These are phyloP conservation scores for Calameuta idolon DNA, from an alignment of 2,888 invertebrate species.

Conservation along the genomic window DNA sequence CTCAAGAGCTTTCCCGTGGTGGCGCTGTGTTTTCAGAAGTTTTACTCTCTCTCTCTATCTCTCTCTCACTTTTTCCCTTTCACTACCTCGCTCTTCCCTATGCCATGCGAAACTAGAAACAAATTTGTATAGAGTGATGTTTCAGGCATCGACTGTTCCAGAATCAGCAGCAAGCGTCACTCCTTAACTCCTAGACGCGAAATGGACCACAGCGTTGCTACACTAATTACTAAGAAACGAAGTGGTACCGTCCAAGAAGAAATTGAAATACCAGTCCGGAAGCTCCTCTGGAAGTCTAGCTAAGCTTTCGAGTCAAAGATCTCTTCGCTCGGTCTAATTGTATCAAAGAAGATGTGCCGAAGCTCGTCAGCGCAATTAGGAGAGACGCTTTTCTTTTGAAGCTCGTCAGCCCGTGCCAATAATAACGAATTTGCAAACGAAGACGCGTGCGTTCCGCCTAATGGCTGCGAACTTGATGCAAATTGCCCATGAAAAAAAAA, in stretches of 20 bases:
- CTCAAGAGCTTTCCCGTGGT: neutral
- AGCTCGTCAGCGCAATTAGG: slow-evolving; percentile 1
- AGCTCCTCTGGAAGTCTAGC: neutral
- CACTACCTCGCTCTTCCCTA: neutral
- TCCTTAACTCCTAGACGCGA: neutral
- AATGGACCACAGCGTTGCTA: neutral
- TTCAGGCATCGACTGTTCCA: neutral
- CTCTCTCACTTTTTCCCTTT: neutral
- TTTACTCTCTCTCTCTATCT: neutral
- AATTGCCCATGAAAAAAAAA: neutral
- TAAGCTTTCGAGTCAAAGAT: neutral
- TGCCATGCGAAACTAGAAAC: neutral
- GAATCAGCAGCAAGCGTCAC: neutral
- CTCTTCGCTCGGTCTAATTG: neutral
- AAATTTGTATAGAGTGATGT: neutral
- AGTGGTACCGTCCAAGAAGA: neutral
- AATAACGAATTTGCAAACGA: slow-evolving; percentile 13
- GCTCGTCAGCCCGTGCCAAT: neutral
- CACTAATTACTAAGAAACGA: no score
- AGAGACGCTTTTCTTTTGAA: slow-evolving; percentile 8
- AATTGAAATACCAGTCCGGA: neutral
- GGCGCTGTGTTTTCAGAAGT: neutral
- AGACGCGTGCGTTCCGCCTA: slow-evolving; percentile 4
- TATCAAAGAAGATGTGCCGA: neutral
- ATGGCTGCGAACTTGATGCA: neutral